These are phyloP conservation scores for Cossypha niveicapilla DNA, from an alignment of 2,797 vertebrate species.

Conservation along the genomic window DNA sequence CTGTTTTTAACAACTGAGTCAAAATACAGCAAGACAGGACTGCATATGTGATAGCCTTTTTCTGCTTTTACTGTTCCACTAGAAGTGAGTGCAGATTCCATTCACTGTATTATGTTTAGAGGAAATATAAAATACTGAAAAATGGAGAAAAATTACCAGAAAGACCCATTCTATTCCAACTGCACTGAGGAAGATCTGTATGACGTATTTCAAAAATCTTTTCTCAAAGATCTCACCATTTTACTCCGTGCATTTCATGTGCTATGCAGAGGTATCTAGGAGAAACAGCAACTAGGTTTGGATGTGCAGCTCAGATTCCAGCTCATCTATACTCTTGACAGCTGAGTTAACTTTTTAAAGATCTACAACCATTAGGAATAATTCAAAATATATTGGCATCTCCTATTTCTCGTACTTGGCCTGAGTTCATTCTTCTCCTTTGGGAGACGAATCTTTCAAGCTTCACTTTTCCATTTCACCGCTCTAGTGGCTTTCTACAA, in stretches of 20 bases:
- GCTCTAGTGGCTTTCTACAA: constrained; percentile 11
- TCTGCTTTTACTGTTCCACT: background rate
- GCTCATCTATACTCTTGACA: background rate
- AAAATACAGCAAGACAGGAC: background rate
- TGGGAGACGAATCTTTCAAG: constrained; percentile 9
- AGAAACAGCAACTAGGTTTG: background rate
- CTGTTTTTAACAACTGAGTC: background rate
- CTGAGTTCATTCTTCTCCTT: background rate
- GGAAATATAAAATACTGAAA: background rate
- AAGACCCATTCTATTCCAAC: background rate
- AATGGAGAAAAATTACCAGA: background rate
- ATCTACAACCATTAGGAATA: background rate
- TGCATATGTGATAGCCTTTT: rapidly evolving
- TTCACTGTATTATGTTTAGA: background rate
- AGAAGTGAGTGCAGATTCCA: background rate
- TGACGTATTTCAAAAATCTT: background rate
- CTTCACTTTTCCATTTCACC: constrained; percentile 24
- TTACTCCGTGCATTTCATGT: background rate
- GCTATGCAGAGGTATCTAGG: background rate
- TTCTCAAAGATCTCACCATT: background rate
- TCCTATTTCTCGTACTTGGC: background rate
- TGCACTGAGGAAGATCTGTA: background rate
- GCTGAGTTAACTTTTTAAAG: background rate
- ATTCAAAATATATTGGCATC: constrained; percentile 9
- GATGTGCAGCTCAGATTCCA: background rate